Base-by-base conservation (phyloP, 2,113 vertebrate genomes). In the Oceanodroma tethys region DNA sequence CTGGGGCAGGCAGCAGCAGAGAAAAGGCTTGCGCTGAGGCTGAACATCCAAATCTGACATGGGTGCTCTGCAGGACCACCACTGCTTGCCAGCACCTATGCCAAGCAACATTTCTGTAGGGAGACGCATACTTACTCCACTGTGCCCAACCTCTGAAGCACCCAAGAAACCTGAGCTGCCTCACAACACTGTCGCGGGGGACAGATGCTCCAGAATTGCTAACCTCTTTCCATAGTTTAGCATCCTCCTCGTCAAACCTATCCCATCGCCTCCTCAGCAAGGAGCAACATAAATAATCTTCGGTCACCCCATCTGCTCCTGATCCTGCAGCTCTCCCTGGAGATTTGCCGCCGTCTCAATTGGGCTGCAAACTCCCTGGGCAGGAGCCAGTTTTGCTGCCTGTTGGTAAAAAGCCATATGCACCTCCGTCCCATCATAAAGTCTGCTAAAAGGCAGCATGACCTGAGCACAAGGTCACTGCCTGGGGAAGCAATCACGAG, bases 191-290 rank as follows among this genome's bases (percentile, higher is more conserved):
- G n/a, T 50, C 0, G 1, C 3, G 2, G n/a, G 7, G 25, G 42
- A 73, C 5, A 32, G 79, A 72, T 60, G 56, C 63, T 93, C 85
- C 67, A 86, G 90, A 93, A 95, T 20, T 74, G 67, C 63, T 76
- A 93, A 92, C 71, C 75, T 93, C 63, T 73, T 96, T 88, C 68
- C 88, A 86, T 25, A 76, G 75, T 48, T 90, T 38, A 93, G n/a
- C 92, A 83, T 85, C 66, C 68, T 91, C 40, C 86, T 79, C 66
- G 70, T 81, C 86, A 91, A 93, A 85, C 40, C 62, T 68, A 82
- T 48, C 34, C 66, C 66, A 50, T 23, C 58, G 73, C 62, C 29
- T 84, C 59, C 70, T 80, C 65, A 62, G 59, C 48, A 76, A 86
- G 38, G 50, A 83, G 53, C 74, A 83, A 71, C 23, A 74, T 21